Evolutionary conservation across 2,888 invertebrate genomes (phyloP), one percentile per base, ranked within the genome.

Genomic region (Dinocampus coccinellae): DNA sequence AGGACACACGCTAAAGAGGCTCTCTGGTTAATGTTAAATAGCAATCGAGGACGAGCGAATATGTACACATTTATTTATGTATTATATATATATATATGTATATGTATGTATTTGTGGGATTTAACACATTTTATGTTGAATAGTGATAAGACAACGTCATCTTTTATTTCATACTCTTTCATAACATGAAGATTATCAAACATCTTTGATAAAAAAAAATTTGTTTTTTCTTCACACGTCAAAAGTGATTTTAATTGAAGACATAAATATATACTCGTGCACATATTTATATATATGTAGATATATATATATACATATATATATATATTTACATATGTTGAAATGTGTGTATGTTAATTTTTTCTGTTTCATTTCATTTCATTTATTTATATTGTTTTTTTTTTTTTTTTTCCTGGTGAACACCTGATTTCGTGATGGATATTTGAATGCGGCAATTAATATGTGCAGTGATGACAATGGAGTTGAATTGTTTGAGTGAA

Each of bases 1-100:
- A 81, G 82, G 81, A 81, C 81, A 81, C 82, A 78, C 79, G 79
- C 78, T 80, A 81, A 76, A 76, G 64, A 69, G 57, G 22, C 55
- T 66, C 57, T 39, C 36, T 39, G 34, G 39, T 66, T 66, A 68
- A 68, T 52, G 53, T 61, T 61, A 60, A 68, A 20, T 67, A 58
- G 67, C 58, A 57, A 60, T 58, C 67, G 67, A 67, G 67, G 53
- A 61, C 60, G 60, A 36, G 29, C 52, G 42, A 62, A 34, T 64
- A 22, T 20, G 11, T 22, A 13, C 11, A 57, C 24, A 3, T 39
- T 4, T 39, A 39, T 47, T 7, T 47, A 20, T 16, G n/a, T n/a
- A 16, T 20, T 47, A 20, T 47, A 3, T 47, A 16, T 16, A 6
- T 7, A 16, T 47, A 16, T 7, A 1, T 47, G 16, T 47, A 6